Base-by-base conservation (phyloP, 2,888 invertebrate species). In the Agrochola lota region DNA sequence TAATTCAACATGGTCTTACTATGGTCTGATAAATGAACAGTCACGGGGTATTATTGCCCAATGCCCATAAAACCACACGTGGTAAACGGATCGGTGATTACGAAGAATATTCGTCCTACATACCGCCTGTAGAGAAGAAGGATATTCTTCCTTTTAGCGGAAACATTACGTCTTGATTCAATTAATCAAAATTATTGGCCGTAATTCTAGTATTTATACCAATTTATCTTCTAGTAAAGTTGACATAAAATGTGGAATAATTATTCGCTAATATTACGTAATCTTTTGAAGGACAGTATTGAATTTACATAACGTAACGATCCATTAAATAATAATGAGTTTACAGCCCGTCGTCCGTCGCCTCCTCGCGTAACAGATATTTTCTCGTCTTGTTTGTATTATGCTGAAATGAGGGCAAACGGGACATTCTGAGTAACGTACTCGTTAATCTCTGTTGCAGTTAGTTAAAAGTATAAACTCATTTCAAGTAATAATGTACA, bases 261-360 rank as follows among this genome's bases (percentile, higher is more conserved):
- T 59, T 68, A 55, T 62, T 12, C 23, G 55, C 3, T 52, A 12
- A 55, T 55, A 62, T 46, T 68, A 57, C 43, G 46, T 75, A 75
- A 59, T 59, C 17, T 64, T 68, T 68, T 81, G 46, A 52, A 64
- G 23, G 12, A 75, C 17, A n/a, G 66, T 67, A 79, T 79, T 55
- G 20, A 81, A 64, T 75, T 43, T 69, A 80, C 68, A 59, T 68
- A 64, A 64, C 30, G 60, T 70, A 30, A 80, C 40, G 64, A 40
- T 55, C 76, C 76, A 81, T 81, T 70, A 76, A 66, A 66, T 76
- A 76, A 66, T 66, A 76, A 70, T 70, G 70, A 67, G 76, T 66
- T 64, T 49, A 40, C 55, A 40, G 75, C 35, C 11, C 26, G 68
- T 49, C 43, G 59, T 9, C 8, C 35, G 46, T 67, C 71, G 23